These are phyloP conservation scores for Mamestra configurata DNA, from an alignment of 1,140 invertebrate species.

Conservation along the genomic window DNA sequence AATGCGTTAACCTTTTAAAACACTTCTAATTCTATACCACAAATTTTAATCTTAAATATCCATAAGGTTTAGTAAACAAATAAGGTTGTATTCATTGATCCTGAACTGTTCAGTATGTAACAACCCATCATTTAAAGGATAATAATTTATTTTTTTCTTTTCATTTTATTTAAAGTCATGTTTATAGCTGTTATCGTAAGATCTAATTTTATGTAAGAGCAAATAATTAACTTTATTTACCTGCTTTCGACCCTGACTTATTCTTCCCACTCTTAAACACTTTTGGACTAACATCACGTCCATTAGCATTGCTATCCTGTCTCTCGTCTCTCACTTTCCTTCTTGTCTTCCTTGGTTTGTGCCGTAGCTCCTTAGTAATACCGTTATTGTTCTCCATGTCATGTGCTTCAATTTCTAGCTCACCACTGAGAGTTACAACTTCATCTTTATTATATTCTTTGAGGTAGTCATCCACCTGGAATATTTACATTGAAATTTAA, in stretches of 20 bases:
- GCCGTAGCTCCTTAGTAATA: slow-evolving; percentile 75
- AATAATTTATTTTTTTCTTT: no score
- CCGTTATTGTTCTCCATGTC: slow-evolving; percentile 86
- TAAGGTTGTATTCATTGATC: no score
- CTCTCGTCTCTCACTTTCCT: slow-evolving; percentile 83
- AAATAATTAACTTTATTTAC: slow-evolving; percentile 53
- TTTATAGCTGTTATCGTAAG: no score
- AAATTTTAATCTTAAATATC: no score
- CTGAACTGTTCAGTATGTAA: no score
- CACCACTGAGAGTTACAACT: slow-evolving; percentile 86
- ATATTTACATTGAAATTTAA: slow-evolving; percentile 47
- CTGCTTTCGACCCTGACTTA: slow-evolving; percentile 69
- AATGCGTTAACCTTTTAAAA: no score
- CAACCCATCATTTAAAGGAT: no score
- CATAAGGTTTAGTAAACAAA: no score
- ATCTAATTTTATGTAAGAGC: no score
- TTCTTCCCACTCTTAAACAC: slow-evolving; percentile 81
- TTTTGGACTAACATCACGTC: slow-evolving; percentile 83
- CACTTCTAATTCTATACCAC: no score
- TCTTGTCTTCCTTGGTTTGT: slow-evolving; percentile 81
- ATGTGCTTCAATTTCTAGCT: slow-evolving; percentile 85
- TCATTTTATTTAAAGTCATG: no score
- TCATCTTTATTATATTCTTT: slow-evolving; percentile 87
- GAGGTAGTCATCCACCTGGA: slow-evolving; percentile 85
- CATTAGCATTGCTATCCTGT: slow-evolving; percentile 77